Percentiles rank a stretch among this genome's conserved stretches.
Evolutionary conservation across 2,113 vertebrate species (phyloP).

Genomic region (Corythaeola cristata): DNA sequence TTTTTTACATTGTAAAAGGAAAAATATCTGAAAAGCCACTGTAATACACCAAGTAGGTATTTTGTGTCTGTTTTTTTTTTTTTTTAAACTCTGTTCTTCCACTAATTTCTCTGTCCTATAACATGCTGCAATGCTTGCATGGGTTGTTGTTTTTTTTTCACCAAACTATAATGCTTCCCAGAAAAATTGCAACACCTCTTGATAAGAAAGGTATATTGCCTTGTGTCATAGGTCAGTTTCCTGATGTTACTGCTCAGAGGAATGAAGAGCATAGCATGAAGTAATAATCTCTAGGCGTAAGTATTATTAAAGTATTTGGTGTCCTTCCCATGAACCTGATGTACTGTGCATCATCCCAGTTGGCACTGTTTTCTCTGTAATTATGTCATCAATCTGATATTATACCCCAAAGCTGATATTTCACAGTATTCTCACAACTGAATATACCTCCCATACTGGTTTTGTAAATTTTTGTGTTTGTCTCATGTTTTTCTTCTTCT

Average conservation of each 20-base stretch:
- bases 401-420: background rate
- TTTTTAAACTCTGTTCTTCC: background rate
- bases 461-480: conserved; percentile 6
- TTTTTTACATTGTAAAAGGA: background rate
- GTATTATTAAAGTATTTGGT: background rate
- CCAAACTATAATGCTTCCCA: background rate
- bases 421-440: background rate
- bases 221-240: background rate
- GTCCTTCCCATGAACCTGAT: background rate
- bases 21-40: background rate
- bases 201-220: background rate
- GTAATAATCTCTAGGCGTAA: background rate
- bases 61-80: background rate
- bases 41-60: background rate
- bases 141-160: background rate
- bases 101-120: background rate
- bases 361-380: background rate
- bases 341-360: background rate
- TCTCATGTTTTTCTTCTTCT: background rate
- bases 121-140: background rate
- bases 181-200: background rate
- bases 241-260: background rate
- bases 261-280: background rate
- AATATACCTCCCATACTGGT: background rate
- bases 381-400: background rate